Percentiles rank a stretch among this genome's conserved stretches.
Evolutionary conservation across 2,888 invertebrate species (phyloP).

Genomic region (Aspidiotus rigidus): DNA sequence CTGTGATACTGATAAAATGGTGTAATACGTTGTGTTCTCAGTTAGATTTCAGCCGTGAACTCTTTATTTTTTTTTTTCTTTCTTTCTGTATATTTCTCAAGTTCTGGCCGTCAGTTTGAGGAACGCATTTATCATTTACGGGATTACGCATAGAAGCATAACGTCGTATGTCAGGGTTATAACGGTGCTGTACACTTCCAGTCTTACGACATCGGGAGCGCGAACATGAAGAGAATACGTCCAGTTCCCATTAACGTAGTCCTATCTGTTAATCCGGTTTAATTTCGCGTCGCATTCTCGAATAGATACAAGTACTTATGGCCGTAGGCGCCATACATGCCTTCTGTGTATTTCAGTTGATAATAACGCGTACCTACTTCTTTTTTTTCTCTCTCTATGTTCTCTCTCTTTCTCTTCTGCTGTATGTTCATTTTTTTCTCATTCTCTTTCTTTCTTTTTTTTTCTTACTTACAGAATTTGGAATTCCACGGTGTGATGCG

Average conservation of each 20-base stretch:
- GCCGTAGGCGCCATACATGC: too few relatives aligned
- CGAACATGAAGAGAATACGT: background rate
- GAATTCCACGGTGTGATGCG: conserved; percentile 99
- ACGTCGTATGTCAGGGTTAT: conserved; percentile 1
- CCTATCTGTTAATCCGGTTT: conserved; percentile 2
- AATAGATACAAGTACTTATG: background rate
- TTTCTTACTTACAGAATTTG: conserved; percentile 58
- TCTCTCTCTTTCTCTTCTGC: background rate
- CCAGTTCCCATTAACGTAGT: background rate
- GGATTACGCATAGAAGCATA: background rate
- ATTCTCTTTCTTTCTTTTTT: conserved; percentile 28
- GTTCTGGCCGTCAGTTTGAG: background rate
- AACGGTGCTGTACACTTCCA: conserved; percentile 4
- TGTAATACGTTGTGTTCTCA: too few relatives aligned
- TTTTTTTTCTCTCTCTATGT: background rate
- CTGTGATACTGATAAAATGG: too few relatives aligned
- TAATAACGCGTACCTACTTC: background rate
- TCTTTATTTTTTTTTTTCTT: too few relatives aligned
- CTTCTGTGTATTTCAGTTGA: background rate
- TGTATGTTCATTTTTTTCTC: background rate
- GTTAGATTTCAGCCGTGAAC: too few relatives aligned
- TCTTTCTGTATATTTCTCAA: too few relatives aligned
- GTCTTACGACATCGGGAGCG: background rate
- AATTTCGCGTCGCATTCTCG: background rate
- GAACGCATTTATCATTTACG: background rate